These are phyloP conservation scores for Oncorhynchus masou DNA, from an alignment of 2,113 vertebrate species.

Conservation along the genomic window DNA sequence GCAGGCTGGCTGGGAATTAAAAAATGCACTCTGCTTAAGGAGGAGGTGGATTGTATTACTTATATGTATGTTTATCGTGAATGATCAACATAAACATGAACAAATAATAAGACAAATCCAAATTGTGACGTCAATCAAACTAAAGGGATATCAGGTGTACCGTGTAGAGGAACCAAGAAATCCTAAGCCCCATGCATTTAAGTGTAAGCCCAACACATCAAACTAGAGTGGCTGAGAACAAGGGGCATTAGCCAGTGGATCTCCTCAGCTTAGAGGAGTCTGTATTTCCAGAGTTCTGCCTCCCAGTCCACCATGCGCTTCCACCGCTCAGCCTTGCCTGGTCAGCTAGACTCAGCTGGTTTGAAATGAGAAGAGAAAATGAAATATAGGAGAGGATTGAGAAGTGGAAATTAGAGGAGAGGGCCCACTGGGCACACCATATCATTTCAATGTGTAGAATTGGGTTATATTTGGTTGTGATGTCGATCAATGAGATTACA, in stretches of 20 bases:
- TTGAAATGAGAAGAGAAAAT: constrained; percentile 6
- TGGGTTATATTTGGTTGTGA: too few species aligned
- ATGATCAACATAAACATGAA: not conserved
- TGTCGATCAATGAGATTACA: too few species aligned
- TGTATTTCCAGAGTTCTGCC: not conserved
- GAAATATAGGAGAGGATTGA: not conserved
- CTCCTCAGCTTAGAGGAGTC: constrained; percentile 22
- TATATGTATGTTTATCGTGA: not conserved
- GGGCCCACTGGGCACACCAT: too few species aligned
- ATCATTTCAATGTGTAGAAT: too few species aligned
- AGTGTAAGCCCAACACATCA: not conserved
- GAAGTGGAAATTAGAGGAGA: not conserved
- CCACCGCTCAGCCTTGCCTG: not conserved
- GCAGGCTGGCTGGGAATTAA: too few species aligned
- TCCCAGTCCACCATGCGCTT: not conserved
- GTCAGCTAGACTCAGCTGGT: constrained; percentile 18
- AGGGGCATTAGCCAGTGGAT: not conserved
- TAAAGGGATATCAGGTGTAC: not conserved
- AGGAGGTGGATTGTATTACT: not conserved
- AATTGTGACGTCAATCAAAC: not conserved
- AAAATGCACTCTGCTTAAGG: too few species aligned
- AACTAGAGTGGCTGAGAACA: not conserved
- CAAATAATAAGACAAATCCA: not conserved
- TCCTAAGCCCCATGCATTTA: not conserved
- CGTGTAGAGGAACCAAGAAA: not conserved